Base-by-base conservation (phyloP, 2,888 invertebrate genomes). In the Ephialtes manifestator region DNA sequence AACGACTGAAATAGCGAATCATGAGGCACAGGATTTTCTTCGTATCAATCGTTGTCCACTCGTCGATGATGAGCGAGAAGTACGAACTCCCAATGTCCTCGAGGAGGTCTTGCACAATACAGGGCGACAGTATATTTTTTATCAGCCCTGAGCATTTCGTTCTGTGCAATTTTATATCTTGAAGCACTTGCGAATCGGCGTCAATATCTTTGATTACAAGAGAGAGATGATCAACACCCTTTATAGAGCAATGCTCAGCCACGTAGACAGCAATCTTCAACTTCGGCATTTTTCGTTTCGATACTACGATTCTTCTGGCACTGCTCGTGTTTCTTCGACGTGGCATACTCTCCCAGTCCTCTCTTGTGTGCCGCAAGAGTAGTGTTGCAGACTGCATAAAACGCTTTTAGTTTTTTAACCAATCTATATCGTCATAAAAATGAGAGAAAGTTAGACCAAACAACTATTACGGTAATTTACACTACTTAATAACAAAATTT, bases 361-460 rank as follows among this genome's bases (percentile, higher is more conserved):
- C 89, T 90, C 85, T 89, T 90, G 65, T 91, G 89, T 10, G 89
- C 89, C 84, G 82, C 81, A 53, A 91, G 87, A 55, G n/a, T 18
- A 11, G 68, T 53, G 0, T 79, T 82, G 65, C 89, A 89, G 71
- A 84, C 88, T 68, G 76, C 74, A 81, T 87, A 89, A 13, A 82
- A 80, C 8, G 86, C 89, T 74, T 58, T 72, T 13, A 70, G 18
- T 70, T 53, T 53, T 71, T 71, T 13, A 55, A 71, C 71, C 53
- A 71, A 53, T 53, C 53, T 53, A n/a, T 18, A 70, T 46, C 58
- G 58, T 0, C 2, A 24, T 24, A 58, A 58, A 58, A 28, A 24
- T 4, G 7, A 2, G 35, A 35, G 35, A 35, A 35, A 7, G 1
- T 35, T 0, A 35, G 35, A 35, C 35, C 4, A 4, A 35, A 2